Evolutionary conservation across 2,888 invertebrate genomes (phyloP).

Genomic region (Boloria selene): DNA sequence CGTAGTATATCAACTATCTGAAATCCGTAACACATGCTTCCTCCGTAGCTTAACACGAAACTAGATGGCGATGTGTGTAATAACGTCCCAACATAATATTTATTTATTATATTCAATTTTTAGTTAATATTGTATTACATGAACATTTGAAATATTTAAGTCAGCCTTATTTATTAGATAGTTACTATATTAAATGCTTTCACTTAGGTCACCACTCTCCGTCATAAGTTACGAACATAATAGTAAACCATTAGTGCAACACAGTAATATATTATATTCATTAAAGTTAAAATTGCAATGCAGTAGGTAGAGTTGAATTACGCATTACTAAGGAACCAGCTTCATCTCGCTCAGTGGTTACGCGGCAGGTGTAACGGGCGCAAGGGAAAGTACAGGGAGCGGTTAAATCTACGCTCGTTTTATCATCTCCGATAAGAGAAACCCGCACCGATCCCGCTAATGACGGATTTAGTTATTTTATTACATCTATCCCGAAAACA

Average conservation of each 20-base stretch:
- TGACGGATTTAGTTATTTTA: conserved; percentile 54
- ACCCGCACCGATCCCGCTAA: conserved; percentile 63
- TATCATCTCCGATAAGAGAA: conserved; percentile 79
- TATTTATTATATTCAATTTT: no score
- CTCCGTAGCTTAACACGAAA: no score
- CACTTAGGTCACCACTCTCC: not conserved
- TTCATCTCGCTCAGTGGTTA: conserved; percentile 60
- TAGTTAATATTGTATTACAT: no score
- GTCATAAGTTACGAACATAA: not conserved
- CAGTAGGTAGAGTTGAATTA: conserved; percentile 53
- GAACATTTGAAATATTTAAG: no score
- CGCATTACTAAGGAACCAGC: conserved; percentile 59
- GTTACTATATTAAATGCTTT: no score
- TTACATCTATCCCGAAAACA: conserved; percentile 31
- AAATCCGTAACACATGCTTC: no score
- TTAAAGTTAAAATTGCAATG: conserved; percentile 47
- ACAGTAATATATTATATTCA: conserved; percentile 12
- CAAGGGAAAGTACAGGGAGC: conserved; percentile 77
- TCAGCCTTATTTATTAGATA: no score
- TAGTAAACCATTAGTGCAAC: not conserved
- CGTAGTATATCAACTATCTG: no score
- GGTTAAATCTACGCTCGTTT: conserved; percentile 73
- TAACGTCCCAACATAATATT: no score
- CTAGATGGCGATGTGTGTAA: no score
- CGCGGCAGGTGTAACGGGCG: conserved; percentile 45